Percentiles rank a stretch among this genome's conserved stretches.
Evolutionary conservation across 1,140 invertebrate species (phyloP).

Genomic region (Neodiprion lecontei): DNA sequence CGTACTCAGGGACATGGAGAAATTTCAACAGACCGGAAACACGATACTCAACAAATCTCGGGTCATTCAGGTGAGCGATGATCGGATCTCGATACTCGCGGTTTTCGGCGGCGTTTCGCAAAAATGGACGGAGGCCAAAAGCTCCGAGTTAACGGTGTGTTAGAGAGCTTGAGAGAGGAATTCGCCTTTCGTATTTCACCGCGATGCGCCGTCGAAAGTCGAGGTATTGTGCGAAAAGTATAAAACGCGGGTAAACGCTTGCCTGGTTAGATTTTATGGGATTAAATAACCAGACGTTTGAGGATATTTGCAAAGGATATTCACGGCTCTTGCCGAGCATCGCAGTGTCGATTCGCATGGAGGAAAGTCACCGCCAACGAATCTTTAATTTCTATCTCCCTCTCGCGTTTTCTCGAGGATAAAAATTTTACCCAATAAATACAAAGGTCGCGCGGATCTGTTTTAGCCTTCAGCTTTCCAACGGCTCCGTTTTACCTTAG

Average conservation of each 20-base stretch:
- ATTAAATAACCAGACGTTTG: neutral
- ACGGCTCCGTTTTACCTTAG: neutral
- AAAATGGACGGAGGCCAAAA: too few relatives aligned
- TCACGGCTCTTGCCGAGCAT: neutral
- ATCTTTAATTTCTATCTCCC: too few relatives aligned
- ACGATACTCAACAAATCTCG: conserved; percentile 65
- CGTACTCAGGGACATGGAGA: conserved; percentile 71
- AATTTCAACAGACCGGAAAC: conserved; percentile 64
- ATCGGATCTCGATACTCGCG: neutral
- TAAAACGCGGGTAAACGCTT: neutral
- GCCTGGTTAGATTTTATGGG: neutral
- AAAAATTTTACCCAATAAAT: too few relatives aligned
- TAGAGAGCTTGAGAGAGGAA: too few relatives aligned
- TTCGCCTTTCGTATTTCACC: neutral
- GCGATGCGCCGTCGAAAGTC: neutral
- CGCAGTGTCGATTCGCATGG: neutral
- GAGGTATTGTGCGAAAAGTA: neutral
- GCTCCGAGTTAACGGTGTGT: too few relatives aligned
- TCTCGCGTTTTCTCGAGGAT: too few relatives aligned
- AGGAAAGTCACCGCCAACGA: too few relatives aligned
- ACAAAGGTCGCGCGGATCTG: too few relatives aligned
- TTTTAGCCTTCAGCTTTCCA: too few relatives aligned
- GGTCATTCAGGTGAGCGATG: conserved; percentile 62
- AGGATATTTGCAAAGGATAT: neutral
- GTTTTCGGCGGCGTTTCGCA: too few relatives aligned